Evolutionary conservation across 2,797 vertebrate genomes (phyloP).

Genomic region (Chloroceryle amazona): DNA sequence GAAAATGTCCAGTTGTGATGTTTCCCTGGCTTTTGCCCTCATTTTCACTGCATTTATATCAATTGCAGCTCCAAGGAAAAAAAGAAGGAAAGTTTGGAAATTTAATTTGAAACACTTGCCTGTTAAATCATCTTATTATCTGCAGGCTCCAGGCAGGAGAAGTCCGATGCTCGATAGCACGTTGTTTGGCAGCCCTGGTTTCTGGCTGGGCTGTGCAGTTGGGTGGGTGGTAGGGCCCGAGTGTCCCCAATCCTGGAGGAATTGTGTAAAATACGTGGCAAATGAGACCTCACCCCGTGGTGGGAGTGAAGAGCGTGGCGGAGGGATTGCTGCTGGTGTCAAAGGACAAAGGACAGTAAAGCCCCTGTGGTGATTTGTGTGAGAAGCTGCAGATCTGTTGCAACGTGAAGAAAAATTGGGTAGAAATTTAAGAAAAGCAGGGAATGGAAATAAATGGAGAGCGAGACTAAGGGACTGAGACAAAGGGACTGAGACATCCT

Average conservation of each 20-base stretch:
- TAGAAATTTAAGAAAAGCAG: neutral
- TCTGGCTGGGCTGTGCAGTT: neutral
- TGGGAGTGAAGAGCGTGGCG: neutral
- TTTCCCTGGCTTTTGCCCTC: neutral
- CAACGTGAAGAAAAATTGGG: fast-evolving
- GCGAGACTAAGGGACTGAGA: fast-evolving
- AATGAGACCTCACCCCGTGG: fast-evolving
- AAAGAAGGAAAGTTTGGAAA: neutral
- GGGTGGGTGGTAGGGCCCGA: neutral
- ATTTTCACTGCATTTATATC: neutral
- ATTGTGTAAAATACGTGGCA: fast-evolving
- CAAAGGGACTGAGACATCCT: fast-evolving
- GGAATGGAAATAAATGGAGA: neutral
- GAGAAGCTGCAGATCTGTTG: neutral
- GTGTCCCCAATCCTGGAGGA: neutral
- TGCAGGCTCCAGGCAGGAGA: neutral
- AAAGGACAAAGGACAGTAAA: neutral
- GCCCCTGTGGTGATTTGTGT: neutral
- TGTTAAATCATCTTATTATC: neutral
- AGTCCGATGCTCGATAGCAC: neutral
- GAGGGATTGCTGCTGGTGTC: neutral
- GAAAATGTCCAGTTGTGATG: neutral
- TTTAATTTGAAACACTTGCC: neutral
- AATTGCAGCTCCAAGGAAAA: neutral
- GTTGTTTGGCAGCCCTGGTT: neutral